Evolutionary conservation across 2,113 vertebrate genomes (phyloP), one percentile per base, ranked within the genome.

Genomic region (Morone saxatilis): DNA sequence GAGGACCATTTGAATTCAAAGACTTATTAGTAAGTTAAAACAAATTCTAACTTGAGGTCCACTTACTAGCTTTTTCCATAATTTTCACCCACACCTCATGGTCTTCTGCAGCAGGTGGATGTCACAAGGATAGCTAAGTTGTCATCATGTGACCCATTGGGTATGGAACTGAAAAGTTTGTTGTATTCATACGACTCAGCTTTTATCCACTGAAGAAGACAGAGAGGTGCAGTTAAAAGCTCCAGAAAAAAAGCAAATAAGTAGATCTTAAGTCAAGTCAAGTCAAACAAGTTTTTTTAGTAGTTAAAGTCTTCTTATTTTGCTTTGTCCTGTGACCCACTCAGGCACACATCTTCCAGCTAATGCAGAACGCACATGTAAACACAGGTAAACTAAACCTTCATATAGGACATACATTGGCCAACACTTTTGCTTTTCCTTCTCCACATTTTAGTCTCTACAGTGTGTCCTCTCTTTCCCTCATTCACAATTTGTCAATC

Each of bases 401-500:
- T 36, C 4, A 47, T 13, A 48, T 3, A 10, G 10, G 10, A 22
- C 50, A 65, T 56, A 22, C 43, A 56, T 2, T 47, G 36, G 7
- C 22, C 16, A 1, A 2, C 5, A 41, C 11, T 6, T 31, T 17
- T 57, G 38, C 76, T 56, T 71, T 78, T 43, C 3, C 14, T 38
- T 62, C 68, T 36, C n/a, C n/a, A 68, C 31, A n/a, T 83, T 63
- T 63, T 66, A 50, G 2, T 48, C 67, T 56, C 40, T 25, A n/a
- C 65, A 61, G 8, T 48, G 38, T 22, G 57, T 73, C 53, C 14
- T 72, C 56, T 74, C 48, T 63, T 40, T 63, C 76, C 51, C 54
- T 72, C 61, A 41, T 81, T 79, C 80, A 50, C 78, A 54, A 85
- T 36, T 25, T 77, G 77, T 88, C 80, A 79, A 70, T 86, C 88